Conservation (phyloP, 1,140 invertebrate genomes). For the Dufourea novaeangliae region DNA sequence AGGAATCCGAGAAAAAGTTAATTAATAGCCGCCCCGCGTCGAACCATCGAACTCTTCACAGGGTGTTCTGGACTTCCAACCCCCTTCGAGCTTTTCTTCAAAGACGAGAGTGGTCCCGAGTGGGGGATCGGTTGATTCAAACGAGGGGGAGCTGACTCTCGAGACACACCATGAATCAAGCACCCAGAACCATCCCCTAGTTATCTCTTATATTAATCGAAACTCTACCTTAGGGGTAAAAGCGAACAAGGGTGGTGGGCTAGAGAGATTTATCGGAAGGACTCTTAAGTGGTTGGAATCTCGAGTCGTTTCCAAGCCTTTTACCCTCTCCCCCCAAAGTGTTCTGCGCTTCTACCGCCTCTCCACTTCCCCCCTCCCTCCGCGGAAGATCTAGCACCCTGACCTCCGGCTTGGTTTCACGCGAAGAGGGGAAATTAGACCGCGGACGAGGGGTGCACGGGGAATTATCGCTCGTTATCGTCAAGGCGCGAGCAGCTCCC, state of each 20-base stretch:
- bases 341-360: neutral
- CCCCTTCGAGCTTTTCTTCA: no score
- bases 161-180: slow-evolving; percentile 1
- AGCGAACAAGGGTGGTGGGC: no score
- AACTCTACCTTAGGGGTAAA: neutral
- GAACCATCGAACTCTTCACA: neutral
- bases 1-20: slow-evolving; percentile 1
- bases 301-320: neutral
- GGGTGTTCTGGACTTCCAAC: no score
- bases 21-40: neutral
- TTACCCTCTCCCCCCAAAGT: no score
- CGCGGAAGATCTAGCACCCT: neutral
- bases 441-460: neutral
- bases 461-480: slow-evolving; percentile 20
- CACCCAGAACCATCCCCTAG: neutral
- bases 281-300: neutral
- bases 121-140: neutral
- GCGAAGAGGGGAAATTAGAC: slow-evolving; percentile 5
- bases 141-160: neutral
- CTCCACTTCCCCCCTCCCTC: neutral
- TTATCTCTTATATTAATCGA: slow-evolving; percentile 13
- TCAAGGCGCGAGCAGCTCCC: neutral
- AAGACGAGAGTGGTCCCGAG: no score
- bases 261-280: slow-evolving; percentile 1
- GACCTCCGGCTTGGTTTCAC: neutral